Percentiles rank a stretch among this genome's conserved stretches.
These are phyloP conservation scores for Falco peregrinus DNA, from an alignment of 2,797 vertebrate genomes.

Conservation along the genomic window DNA sequence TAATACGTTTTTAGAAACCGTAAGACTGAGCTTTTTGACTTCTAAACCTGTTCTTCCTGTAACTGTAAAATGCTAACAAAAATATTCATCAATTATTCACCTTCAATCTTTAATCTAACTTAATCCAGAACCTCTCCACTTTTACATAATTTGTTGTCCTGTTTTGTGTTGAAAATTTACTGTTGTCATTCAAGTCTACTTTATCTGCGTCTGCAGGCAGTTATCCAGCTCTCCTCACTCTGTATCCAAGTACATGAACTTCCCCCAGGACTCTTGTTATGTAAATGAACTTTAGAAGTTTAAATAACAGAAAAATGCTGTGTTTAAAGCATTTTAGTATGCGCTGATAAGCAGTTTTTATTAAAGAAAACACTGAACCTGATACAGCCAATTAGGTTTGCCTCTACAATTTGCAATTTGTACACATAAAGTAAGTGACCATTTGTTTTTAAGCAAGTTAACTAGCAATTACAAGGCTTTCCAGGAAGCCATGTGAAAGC, in stretches of 20 bases:
- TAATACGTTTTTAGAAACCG: background rate
- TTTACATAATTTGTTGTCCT: background rate
- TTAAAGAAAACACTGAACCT: constrained; percentile 15
- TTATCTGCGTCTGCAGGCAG: background rate
- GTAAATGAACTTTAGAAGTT: constrained; percentile 60
- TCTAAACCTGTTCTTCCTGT: background rate
- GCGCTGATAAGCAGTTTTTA: constrained; percentile 36
- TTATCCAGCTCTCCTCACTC: background rate
- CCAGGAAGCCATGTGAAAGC: constrained; percentile 56
- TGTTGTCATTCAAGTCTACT: background rate
- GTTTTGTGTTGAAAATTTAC: background rate
- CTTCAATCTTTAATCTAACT: background rate
- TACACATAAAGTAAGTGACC: constrained; percentile 40
- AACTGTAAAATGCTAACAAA: background rate
- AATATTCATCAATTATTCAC: background rate
- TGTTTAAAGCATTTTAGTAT: constrained; percentile 44
- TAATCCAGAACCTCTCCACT: background rate
- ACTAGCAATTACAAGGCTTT: constrained; percentile 42
- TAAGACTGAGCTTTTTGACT: background rate
- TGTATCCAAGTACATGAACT: constrained; percentile 14
- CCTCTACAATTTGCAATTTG: constrained; percentile 11
- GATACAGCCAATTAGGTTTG: constrained; percentile 35
- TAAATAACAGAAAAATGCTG: constrained; percentile 43
- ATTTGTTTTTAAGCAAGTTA: constrained; percentile 55
- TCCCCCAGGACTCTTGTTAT: constrained; percentile 15